Evolutionary conservation across 2,113 vertebrate species (phyloP).

Genomic region (Gobius niger): DNA sequence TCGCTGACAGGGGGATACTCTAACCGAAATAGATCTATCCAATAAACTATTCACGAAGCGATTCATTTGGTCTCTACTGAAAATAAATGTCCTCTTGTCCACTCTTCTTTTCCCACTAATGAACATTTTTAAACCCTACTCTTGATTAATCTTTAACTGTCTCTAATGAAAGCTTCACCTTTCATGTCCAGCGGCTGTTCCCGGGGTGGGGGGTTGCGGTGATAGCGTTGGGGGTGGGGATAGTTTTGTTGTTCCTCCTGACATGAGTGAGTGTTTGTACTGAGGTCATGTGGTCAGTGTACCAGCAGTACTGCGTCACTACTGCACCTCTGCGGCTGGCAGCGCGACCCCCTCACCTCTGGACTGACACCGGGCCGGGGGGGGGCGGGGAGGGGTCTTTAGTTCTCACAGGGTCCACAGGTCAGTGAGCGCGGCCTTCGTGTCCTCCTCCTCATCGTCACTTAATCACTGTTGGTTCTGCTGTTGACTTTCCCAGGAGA

Average conservation of each 20-base stretch:
- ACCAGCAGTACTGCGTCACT: constrained; percentile 58
- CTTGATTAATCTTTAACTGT: constrained; percentile 66
- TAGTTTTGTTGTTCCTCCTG: constrained; percentile 52
- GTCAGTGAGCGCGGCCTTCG: constrained; percentile 41
- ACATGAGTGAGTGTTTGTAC: constrained; percentile 31
- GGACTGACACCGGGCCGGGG: constrained; percentile 58
- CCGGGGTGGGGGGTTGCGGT: constrained; percentile 3
- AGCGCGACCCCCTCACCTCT: constrained; percentile 53
- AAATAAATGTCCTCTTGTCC: background rate
- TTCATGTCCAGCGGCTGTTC: constrained; percentile 55
- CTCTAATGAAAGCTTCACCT: constrained; percentile 62
- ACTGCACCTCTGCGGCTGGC: constrained; percentile 58
- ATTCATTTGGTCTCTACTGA: too few relatives aligned
- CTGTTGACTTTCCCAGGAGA: constrained; percentile 42
- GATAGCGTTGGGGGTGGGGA: constrained; percentile 22
- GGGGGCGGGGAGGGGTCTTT: too few relatives aligned
- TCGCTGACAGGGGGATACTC: too few relatives aligned
- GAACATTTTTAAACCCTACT: constrained; percentile 12
- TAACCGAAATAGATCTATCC: too few relatives aligned
- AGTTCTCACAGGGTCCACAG: constrained; percentile 44
- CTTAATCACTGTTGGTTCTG: constrained; percentile 21
- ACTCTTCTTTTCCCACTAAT: background rate
- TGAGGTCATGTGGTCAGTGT: constrained; percentile 66
- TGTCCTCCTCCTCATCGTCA: constrained; percentile 6
- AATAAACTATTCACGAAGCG: too few relatives aligned